Evolutionary conservation across 2,113 vertebrate species (phyloP), one percentile per base, ranked within the genome.

Genomic region (Polypterus senegalus): DNA sequence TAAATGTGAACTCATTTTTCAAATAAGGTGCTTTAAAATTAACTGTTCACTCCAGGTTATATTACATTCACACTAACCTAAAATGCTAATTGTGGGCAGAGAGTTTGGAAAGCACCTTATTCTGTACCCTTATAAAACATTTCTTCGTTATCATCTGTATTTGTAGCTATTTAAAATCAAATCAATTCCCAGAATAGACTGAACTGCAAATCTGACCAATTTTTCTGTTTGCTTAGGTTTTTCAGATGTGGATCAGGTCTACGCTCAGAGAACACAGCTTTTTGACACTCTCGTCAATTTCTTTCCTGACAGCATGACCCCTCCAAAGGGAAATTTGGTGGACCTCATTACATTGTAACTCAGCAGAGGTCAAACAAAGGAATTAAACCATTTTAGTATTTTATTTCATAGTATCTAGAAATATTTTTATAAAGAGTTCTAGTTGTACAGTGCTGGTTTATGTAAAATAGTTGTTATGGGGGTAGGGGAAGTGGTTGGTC

Each of bases 291-390:
- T 99, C 48, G 96, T 99, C 72, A 97, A 95, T 81, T 98, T 99
- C 85, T 99, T 99, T 74, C 96, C 96, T 0, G 96, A 99, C 86
- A 97, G 88, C 85, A 99, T 99, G 96, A 97, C 95, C 54, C 95
- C 96, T 44, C 96, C 96, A 11, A 98, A 97, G 78, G 96, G 96
- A 81, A 99, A 98, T 82, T 78, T 99, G 73, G 95, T 99, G 1
- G 96, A 99, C 81, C 94, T 99, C 76, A 98, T 98, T 79, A 94
- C 90, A 3, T 92, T 98, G 80, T 99, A 86, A 87, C 5, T 2
- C 71, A 76, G 58, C 75, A 67, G 63, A 62, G 57, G 49, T n/a
- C n/a, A 48, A 1, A 45, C 55, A 45, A 43, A 58, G 59, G 9
- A 60, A 44, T 6, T 48, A 62, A 65, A 68, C 63, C 61, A 69